Base-by-base conservation (phyloP, 2,888 invertebrate genomes). In the Tenthredo amoena region DNA sequence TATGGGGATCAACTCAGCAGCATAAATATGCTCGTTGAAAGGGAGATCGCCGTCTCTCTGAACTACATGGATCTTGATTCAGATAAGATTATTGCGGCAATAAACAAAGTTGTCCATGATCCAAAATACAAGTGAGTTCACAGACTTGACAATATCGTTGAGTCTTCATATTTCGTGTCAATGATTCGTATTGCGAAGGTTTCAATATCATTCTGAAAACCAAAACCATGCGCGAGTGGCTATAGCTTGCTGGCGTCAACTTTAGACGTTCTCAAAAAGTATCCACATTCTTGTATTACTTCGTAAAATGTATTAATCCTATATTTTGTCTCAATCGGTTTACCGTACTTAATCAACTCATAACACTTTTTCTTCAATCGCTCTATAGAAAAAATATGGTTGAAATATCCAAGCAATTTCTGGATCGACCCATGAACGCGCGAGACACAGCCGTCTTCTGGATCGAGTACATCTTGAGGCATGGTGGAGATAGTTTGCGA, bases 1-100 rank as follows among this genome's bases (percentile, higher is more conserved):
- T 92, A 91, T 74, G 91, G 89, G 0, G 93, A 93, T 87, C 93
- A 93, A 43, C 6, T 10, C 4, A 18, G 74, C 1, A 92, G 92
- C 65, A 84, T 91, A 0, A 58, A 85, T 26, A 87, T 84, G 15
- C 88, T 85, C 2, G 89, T 58, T 2, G 26, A 85, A 0, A 89
- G 86, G 71, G 88, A 90, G 0, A 62, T 91, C 0, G 90, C 87
- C 0, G 65, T 91, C 18, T 76, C 85, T 2, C 21, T 92, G 6
- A 76, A 83, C 0, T 5, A 88, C 40, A 0, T 84, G 0, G 84
- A 90, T 1, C 26, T 92, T 1, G 90, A 90, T 0, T 88, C 87
- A 4, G 87, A 90, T 31, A 86, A 84, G 4, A 84, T 92, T 12
- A 87, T 88, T 5, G 68, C 84, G 5, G 90, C 90, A 6, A 15